Evolutionary conservation across 2,888 invertebrate species (phyloP), one percentile per base, ranked within the genome.

Genomic region (Merodon equestris): DNA sequence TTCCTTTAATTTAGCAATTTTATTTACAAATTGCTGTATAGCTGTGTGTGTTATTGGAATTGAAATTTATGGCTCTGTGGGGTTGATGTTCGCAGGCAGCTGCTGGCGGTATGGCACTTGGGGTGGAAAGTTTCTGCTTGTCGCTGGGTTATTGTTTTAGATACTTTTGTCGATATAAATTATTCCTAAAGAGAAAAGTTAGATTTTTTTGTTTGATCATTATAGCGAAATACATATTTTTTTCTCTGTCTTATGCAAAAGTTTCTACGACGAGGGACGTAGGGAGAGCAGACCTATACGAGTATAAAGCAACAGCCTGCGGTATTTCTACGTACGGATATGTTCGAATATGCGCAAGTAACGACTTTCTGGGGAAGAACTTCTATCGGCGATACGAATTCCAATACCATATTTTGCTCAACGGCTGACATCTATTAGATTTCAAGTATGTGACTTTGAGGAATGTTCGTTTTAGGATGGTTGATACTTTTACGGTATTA

Each of bases 1-100:
- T 86, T 85, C 84, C 86, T 86, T 86, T 86, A 86, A 86, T 86
- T 86, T 86, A 86, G 82, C 85, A 86, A 86, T 86, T 86, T 86
- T 84, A 86, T 86, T 86, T 86, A 86, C 86, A 86, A 86, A 86
- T 86, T 85, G 86, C 84, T 85, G 81, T 64, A 58, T 70, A 54
- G 60, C 54, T 67, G 61, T 54, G 48, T 58, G 27, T 68, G 77
- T 63, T 79, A 74, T 79, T 79, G 68, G 79, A 79, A 79, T 79
- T 74, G 79, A 74, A 79, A 79, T 79, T 79, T 79, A 79, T 79
- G 74, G 68, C 74, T 74, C 58, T 74, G 56, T 53, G 73, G 72
- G 51, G 64, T 19, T 47, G 18, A 36, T 27, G 58, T 61, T 12
- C 56, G 58, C 48, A 38, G 17, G 50, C 61, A 48, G 51, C 53